Percentiles rank a stretch among this genome's conserved stretches.
These are phyloP conservation scores for Apodemus agrarius DNA, from an alignment of 2,797 vertebrate genomes.

Conservation along the genomic window DNA sequence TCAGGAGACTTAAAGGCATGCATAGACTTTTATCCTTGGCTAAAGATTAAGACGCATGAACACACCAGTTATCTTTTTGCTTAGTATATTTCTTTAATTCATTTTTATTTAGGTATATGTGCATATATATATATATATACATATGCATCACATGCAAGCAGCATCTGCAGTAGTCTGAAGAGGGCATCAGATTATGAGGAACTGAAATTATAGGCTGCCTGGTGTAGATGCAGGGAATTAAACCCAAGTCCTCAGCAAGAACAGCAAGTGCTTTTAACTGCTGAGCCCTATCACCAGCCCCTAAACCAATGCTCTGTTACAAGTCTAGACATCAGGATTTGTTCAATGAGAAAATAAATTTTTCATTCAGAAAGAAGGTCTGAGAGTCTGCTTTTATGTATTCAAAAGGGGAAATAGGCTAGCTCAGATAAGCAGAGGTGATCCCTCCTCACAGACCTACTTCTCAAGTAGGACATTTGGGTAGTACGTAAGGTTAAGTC, in stretches of 20 bases:
- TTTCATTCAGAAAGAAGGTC: slow-evolving; percentile 11
- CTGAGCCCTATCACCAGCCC: neutral
- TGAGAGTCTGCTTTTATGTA: neutral
- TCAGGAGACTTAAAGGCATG: neutral
- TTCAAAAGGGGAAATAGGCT: neutral
- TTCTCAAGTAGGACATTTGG: slow-evolving; percentile 18
- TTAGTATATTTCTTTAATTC: neutral
- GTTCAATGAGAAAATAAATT: neutral
- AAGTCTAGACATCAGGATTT: neutral
- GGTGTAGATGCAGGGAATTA: neutral
- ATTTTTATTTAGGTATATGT: neutral
- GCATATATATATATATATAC: neutral
- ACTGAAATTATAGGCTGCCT: neutral
- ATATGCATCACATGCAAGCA: neutral
- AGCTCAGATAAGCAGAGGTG: neutral
- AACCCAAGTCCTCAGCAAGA: neutral
- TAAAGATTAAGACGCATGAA: neutral
- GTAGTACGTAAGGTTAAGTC: neutral
- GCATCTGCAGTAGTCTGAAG: neutral
- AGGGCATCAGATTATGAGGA: neutral
- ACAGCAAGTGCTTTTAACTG: neutral
- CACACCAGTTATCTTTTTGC: slow-evolving; percentile 1
- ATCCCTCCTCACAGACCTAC: neutral
- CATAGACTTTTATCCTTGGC: neutral
- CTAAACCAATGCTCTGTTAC: neutral